Evolutionary conservation across 2,888 invertebrate genomes (phyloP).

Genomic region (Pammene aurita): DNA sequence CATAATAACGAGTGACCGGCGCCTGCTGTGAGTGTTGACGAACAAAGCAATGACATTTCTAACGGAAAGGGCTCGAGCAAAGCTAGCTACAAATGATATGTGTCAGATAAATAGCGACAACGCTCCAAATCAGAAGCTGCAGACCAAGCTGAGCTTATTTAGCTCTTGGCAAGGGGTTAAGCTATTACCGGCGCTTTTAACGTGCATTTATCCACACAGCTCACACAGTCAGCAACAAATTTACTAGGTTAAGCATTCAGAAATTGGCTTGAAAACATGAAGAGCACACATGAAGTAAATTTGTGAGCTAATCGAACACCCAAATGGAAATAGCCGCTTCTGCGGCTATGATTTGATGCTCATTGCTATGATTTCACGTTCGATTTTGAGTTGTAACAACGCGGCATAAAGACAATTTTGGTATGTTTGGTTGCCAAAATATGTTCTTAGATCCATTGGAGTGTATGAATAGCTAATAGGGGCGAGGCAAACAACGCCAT

Average conservation of each 20-base stretch:
- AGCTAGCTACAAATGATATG: constrained; percentile 16
- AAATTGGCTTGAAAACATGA: constrained; percentile 1
- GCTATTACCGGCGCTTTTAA: constrained; percentile 11
- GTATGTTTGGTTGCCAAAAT: not conserved
- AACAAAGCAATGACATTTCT: constrained; percentile 22
- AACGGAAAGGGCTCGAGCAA: constrained; percentile 14
- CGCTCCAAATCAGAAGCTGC: constrained; percentile 25
- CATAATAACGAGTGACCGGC: constrained; percentile 30
- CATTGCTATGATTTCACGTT: not conserved
- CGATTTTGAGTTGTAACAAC: constrained; percentile 6
- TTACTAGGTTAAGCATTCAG: constrained; percentile 35
- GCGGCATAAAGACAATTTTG: not conserved
- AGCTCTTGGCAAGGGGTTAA: constrained; percentile 7
- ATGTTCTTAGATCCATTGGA: not conserved
- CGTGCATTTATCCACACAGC: constrained; percentile 17
- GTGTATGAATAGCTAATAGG: constrained; percentile 43
- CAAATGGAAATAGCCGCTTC: constrained; percentile 31
- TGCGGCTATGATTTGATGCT: too few species aligned
- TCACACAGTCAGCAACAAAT: constrained; percentile 8
- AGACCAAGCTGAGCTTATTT: constrained; percentile 13
- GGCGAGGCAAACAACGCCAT: constrained; percentile 38
- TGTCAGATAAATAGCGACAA: constrained; percentile 9
- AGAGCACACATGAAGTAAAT: constrained; percentile 49
- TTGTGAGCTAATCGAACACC: constrained; percentile 49
- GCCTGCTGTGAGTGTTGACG: constrained; percentile 15